Percentiles rank a stretch among this genome's conserved stretches.
These are phyloP conservation scores for Trimorus sp. DNA, from an alignment of 2,888 invertebrate genomes.

Conservation along the genomic window DNA sequence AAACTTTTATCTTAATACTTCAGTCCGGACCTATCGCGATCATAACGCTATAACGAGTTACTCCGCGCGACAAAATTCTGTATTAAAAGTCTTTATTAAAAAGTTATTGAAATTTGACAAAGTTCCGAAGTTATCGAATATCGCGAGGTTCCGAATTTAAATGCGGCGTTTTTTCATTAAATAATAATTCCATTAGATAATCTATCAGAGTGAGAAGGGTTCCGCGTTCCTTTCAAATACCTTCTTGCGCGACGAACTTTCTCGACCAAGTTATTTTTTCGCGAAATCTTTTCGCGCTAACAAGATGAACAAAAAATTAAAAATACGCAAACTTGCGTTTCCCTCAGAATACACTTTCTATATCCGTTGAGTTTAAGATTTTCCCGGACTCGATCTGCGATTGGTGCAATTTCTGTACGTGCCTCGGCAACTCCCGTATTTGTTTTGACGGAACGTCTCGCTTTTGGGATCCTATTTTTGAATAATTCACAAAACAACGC, in stretches of 20 bases:
- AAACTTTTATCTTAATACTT: too few relatives aligned
- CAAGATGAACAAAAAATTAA: too few relatives aligned
- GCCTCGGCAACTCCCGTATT: neutral
- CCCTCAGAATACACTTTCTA: too few relatives aligned
- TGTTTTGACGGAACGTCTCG: constrained; percentile 10
- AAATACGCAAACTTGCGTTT: neutral
- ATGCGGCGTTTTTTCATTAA: constrained; percentile 8
- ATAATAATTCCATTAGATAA: constrained; percentile 13
- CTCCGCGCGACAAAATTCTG: constrained; percentile 1
- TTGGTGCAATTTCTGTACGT: too few relatives aligned
- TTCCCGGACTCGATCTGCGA: too few relatives aligned
- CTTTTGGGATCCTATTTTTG: constrained; percentile 21
- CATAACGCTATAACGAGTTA: neutral
- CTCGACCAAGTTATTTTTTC: constrained; percentile 9
- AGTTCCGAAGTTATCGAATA: constrained; percentile 20
- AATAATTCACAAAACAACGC: constrained; percentile 30
- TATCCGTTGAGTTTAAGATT: too few relatives aligned
- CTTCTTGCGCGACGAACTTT: constrained; percentile 6
- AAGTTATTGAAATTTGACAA: constrained; percentile 27
- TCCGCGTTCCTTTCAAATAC: constrained; percentile 5
- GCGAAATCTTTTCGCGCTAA: neutral
- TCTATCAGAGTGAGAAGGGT: constrained; percentile 9
- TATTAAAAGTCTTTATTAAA: constrained; percentile 25
- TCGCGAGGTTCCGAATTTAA: constrained; percentile 16
- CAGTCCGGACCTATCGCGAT: too few relatives aligned